These are phyloP conservation scores for Rhorus exstirpatorius DNA, from an alignment of 2,888 invertebrate genomes.

Conservation along the genomic window DNA sequence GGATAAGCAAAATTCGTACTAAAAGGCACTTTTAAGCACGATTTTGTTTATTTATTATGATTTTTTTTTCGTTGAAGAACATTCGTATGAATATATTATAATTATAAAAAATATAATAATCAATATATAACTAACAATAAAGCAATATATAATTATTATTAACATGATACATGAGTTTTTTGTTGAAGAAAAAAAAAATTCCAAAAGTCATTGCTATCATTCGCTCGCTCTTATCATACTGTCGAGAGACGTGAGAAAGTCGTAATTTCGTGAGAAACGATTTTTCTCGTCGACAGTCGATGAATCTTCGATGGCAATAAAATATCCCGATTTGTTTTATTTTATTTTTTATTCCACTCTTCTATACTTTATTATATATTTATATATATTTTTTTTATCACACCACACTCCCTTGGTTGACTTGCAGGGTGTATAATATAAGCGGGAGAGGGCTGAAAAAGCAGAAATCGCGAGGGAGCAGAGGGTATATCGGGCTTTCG, in stretches of 20 bases:
- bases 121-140: no score
- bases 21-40: constrained; percentile 23
- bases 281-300: constrained; percentile 21
- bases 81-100: no score
- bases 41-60: no score
- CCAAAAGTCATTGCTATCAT: no score
- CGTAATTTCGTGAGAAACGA: constrained; percentile 24
- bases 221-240: no score
- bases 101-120: no score
- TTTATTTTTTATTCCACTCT: constrained; percentile 6
- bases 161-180: no score
- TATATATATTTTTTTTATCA: constrained; percentile 25
- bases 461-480: constrained; percentile 3
- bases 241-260: background rate
- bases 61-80: background rate
- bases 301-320: constrained; percentile 47
- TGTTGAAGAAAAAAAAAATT: background rate
- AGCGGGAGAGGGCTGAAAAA: constrained; percentile 28
- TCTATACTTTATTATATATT: background rate
- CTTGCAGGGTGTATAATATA: background rate
- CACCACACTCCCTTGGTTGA: constrained; percentile 8
- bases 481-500: constrained; percentile 50
- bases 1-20: constrained; percentile 2
- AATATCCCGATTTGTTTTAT: constrained; percentile 26
- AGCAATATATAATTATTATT: no score